Base-by-base conservation (phyloP, 2,888 invertebrate species). In the Gonocerus acuteangulatus region DNA sequence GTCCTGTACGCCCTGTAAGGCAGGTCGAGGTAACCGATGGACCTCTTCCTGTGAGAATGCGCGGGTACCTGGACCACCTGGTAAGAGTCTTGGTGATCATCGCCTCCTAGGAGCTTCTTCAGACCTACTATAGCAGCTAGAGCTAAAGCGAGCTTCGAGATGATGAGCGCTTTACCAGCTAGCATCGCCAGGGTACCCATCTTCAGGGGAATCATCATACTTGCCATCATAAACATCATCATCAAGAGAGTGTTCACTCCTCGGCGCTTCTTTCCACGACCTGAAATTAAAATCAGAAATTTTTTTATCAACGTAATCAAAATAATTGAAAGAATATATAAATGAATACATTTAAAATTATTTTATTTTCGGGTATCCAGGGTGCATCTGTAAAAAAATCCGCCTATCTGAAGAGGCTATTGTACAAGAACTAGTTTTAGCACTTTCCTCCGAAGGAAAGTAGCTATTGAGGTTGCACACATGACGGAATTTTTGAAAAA, bases 151-250 rank as follows among this genome's bases (percentile, higher is more conserved):
- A 90, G 75, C 72, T 90, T 90, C 67, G 89, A 88, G 49, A 90
- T 86, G 69, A 90, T 89, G 66, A 90, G 75, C 44, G 90, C 90
- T 74, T 91, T 91, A 68, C 90, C 90, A 45, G 90, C 89, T 60
- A 90, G 73, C 54, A 91, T 79, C 18, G 89, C 89, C 22, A 91
- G 74, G 7, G 88, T 89, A 62, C 89, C 90, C 64, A 89, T 83
- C 2, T 89, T 89, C 57, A 91, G 75, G 3, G 90, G 90, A 44
- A 90, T 83, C 72, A 90, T 76, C 69, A 88, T 88, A 58, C 89
- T 89, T 62, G 86, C 87, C 66, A 89, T 82, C 68, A 90, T 79
- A 64, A 90, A 76, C 3, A 90, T 89, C 70, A 90, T 84, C 70
- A 89, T 82, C 49, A 90, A 78, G 62, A 87, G 79, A 2, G 86